Base-by-base conservation (phyloP, 2,113 vertebrate species). In the Anguilla japonica region DNA sequence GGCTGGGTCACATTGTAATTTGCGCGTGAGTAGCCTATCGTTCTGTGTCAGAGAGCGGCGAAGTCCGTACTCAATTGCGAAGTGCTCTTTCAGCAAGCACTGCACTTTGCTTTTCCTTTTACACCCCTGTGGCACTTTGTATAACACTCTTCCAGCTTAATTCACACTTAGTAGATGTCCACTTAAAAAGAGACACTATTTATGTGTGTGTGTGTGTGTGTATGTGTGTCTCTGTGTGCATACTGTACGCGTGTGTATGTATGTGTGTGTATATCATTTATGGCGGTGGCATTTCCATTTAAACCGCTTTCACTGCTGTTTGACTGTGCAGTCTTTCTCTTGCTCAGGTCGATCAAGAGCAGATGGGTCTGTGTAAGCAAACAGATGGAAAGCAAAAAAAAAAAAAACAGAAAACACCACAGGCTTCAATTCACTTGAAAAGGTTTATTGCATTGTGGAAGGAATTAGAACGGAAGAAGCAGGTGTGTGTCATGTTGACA, bases 401-500 rank as follows among this genome's bases (percentile, higher is more conserved):
- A 1, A 53, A 46, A 46, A 9, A 9, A 46, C 5, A 46, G 6
- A 71, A 71, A 75, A 75, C n/a, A 75, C 71, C 71, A 75, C 56
- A 81, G 41, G 53, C 60, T 82, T 81, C 46, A 81, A 34, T 67
- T 46, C 57, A 13, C 56, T 84, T 60, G 18, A 79, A 43, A 87
- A 84, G 39, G 56, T 87, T 87, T 87, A 84, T 84, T 84, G 75
- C 83, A 39, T 87, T 63, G 26, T 18, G 53, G 75, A 63, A 40
- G 63, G 63, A 82, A 43, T 82, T 78, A 8, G 29, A 87, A 83
- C 60, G 50, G 41, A 87, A 79, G 53, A 83, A 87, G 79, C 78
- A 83, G 79, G n/a, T 26, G 60, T 84, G 78, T 84, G 56, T 84
- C 71, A 26, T 39, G 46, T 67, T 85, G 43, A 71, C 40, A 85